Evolutionary conservation across 2,797 vertebrate genomes (phyloP).

Genomic region (Poecilia velifera): DNA sequence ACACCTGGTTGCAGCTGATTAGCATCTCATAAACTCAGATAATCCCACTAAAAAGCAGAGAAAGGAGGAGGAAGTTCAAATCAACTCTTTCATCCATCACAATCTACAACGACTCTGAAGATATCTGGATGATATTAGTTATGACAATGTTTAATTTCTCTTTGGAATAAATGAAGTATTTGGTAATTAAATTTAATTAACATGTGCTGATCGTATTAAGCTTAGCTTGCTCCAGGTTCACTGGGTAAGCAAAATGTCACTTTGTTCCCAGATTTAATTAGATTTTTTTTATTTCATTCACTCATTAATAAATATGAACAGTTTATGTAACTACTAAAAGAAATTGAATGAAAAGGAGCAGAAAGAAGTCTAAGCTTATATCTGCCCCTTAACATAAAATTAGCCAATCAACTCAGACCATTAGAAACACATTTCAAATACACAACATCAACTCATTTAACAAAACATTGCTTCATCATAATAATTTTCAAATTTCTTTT

Average conservation of each 20-base stretch:
- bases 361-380: too few species aligned
- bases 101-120: background rate
- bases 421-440: too few species aligned
- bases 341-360: too few species aligned
- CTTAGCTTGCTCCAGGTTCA: background rate
- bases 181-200: background rate
- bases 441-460: too few species aligned
- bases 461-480: too few species aligned
- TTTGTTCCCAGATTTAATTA: background rate
- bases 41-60: background rate
- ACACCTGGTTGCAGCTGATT: background rate
- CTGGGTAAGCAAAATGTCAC: background rate
- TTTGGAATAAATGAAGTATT: background rate
- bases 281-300: too few species aligned
- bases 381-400: too few species aligned
- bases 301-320: too few species aligned
- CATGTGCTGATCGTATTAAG: background rate
- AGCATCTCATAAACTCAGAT: background rate
- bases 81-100: background rate
- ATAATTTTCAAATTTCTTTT: too few species aligned
- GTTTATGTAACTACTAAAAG: too few species aligned
- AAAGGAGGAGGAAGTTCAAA: background rate
- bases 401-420: too few species aligned
- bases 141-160: background rate
- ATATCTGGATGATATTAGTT: background rate